Percentiles rank a stretch among this genome's conserved stretches.
Conservation (phyloP, 2,797 vertebrate genomes). For the Pseudochromis fuscus region DNA sequence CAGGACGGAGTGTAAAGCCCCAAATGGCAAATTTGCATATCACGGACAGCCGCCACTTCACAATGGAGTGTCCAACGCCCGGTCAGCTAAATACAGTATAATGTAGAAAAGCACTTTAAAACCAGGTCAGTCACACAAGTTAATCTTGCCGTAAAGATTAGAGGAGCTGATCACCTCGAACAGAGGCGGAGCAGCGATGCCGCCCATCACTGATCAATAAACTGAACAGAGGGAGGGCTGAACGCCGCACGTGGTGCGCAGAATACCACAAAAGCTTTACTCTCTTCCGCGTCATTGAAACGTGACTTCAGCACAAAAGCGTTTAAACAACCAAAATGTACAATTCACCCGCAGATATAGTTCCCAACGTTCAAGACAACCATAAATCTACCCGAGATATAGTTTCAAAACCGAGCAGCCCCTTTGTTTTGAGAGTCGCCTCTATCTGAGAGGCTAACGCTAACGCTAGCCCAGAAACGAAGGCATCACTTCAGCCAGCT, state of each 20-base stretch:
- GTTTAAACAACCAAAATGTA: rapidly evolving
- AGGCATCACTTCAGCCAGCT: constrained; percentile 51
- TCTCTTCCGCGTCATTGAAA: constrained; percentile 26
- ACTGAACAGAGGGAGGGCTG: not conserved
- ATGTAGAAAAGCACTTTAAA: too few species aligned
- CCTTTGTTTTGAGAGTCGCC: not conserved
- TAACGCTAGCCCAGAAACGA: constrained; percentile 38
- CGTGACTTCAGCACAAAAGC: not conserved
- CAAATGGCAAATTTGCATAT: constrained; percentile 7
- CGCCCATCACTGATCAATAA: not conserved
- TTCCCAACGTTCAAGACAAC: rapidly evolving
- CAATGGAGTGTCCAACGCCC: not conserved
- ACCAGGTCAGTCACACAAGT: too few species aligned
- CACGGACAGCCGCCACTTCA: not conserved
- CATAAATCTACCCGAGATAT: rapidly evolving
- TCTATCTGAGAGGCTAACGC: constrained; percentile 35
- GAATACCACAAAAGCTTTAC: not conserved
- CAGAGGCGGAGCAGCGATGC: not conserved
- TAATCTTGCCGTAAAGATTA: too few species aligned
- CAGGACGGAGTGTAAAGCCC: not conserved
- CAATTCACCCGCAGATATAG: rapidly evolving
- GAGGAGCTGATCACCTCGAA: too few species aligned
- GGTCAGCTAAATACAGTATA: too few species aligned
- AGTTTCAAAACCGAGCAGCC: not conserved
- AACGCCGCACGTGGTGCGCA: constrained; percentile 61